phyloP scores from a whole-genome alignment of 2,113 vertebrate genomes.

The Archocentrus centrarchus region DNA sequence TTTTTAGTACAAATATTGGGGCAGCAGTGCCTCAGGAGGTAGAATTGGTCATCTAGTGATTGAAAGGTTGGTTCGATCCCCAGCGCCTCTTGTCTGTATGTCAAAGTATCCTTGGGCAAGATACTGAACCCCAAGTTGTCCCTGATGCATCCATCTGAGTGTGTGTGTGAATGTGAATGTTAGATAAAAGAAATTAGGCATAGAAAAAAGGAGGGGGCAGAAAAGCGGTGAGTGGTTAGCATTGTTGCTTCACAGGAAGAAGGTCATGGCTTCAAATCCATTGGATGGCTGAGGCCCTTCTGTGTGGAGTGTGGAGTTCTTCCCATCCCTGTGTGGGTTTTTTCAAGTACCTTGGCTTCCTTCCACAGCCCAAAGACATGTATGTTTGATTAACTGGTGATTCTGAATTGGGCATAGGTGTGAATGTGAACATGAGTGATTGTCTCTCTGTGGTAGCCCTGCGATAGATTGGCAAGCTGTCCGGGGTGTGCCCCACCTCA shows the following conservation, averaged over 20 bases:
- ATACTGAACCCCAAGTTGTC: too few species aligned
- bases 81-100: not conserved
- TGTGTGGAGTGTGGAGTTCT: not conserved
- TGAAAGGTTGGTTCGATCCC: not conserved
- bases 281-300: not conserved
- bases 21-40: not conserved
- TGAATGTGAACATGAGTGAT: accelerated
- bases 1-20: not conserved
- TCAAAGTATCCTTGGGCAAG: not conserved
- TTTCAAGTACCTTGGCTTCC: not conserved
- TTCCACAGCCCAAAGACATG: not conserved
- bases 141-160: not conserved
- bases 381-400: not conserved
- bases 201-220: not conserved
- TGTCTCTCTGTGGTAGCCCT: not conserved
- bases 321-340: not conserved
- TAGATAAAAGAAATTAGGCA: not conserved
- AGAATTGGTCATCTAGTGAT: not conserved
- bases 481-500: not conserved
- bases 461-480: accelerated
- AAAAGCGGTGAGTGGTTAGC: not conserved
- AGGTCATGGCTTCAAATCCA: accelerated
- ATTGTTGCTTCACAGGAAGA: not conserved
- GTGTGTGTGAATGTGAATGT: not conserved
- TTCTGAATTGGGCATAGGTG: not conserved